Evolutionary conservation across 2,113 vertebrate species (phyloP), one percentile per base, ranked within the genome.

Genomic region (Sebastes schlegelii): DNA sequence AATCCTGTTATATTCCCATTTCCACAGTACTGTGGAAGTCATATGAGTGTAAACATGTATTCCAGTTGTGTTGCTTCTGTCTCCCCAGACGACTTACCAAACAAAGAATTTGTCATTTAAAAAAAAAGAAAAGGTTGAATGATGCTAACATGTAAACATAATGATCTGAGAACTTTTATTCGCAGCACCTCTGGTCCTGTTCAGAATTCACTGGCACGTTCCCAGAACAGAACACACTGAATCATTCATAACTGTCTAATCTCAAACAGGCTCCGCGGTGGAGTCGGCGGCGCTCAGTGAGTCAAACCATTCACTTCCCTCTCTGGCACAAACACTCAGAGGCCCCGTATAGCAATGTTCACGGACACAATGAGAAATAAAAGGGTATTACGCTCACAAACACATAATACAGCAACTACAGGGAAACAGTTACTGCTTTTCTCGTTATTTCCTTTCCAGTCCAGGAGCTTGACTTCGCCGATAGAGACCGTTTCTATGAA

Each of bases 101-200:
- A 64, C 2, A 45, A 74, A 83, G 23, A 23, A 62, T 62, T 23
- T 51, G 12, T 70, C 10, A 43, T 45, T 66, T n/a, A n/a, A 65
- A 19, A 70, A 9, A 26, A 77, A 52, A 19, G 66, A 9, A 26
- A 77, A 52, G 23, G 40, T 3, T 72, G 42, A 75, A 71, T 62
- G 63, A 81, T 52, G 23, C 61, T 71, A 43, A 71, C 48, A 12
- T 55, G 26, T 79, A 57, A 78, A 76, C 62, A 82, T 83, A 69
- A 80, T 88, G 80, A 91, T 85, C 21, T 80, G 89, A 86, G 68
- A 89, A 89, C 54, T 81, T 95, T 94, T 94, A 94, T 95, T 94
- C 79, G 76, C 86, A 86, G 21, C 84, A 89, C 82, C 79, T 90
- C 85, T 84, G 58, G 70, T 75, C 71, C 67, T 60, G 45, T 74